Conservation (phyloP, 1,140 invertebrate species). For the Lordiphosa mommai region DNA sequence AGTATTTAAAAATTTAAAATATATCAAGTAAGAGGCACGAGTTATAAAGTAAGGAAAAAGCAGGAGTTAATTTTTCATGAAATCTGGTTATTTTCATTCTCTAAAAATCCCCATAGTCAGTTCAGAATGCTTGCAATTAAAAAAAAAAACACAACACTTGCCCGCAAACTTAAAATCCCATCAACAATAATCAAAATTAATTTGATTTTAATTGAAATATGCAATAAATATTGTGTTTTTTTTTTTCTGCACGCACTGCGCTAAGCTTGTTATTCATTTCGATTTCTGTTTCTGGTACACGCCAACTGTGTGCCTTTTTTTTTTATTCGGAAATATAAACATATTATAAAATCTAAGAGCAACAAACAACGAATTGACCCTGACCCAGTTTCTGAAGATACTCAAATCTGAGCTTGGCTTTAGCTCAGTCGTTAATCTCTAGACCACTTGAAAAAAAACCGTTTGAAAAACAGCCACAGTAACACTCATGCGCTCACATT, state of each 20-base stretch:
- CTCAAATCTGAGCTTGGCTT: conserved; percentile 21
- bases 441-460: conserved; percentile 49
- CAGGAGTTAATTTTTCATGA: too few species aligned
- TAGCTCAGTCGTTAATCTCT: conserved; percentile 66
- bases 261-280: conserved; percentile 24
- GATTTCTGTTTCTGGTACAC: conserved; percentile 35
- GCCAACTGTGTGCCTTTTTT: conserved; percentile 23
- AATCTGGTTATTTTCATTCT: too few species aligned
- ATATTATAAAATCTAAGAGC: conserved; percentile 40
- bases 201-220: conserved; percentile 52
- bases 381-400: conserved; percentile 72
- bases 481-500: conserved; percentile 50
- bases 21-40: too few species aligned
- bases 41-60: too few species aligned
- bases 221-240: conserved; percentile 22
- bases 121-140: conserved; percentile 9
- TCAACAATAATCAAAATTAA: conserved; percentile 51
- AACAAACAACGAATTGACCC: conserved; percentile 64
- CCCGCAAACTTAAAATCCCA: conserved; percentile 49
- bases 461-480: conserved; percentile 17
- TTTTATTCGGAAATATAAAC: conserved; percentile 40
- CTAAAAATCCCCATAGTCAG: conserved; percentile 33
- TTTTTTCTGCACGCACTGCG: conserved; percentile 30
- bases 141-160: conserved; percentile 20
- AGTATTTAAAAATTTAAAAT: too few species aligned